Base-by-base conservation (phyloP, 2,888 invertebrate genomes). In the Drosophila cracens region DNA sequence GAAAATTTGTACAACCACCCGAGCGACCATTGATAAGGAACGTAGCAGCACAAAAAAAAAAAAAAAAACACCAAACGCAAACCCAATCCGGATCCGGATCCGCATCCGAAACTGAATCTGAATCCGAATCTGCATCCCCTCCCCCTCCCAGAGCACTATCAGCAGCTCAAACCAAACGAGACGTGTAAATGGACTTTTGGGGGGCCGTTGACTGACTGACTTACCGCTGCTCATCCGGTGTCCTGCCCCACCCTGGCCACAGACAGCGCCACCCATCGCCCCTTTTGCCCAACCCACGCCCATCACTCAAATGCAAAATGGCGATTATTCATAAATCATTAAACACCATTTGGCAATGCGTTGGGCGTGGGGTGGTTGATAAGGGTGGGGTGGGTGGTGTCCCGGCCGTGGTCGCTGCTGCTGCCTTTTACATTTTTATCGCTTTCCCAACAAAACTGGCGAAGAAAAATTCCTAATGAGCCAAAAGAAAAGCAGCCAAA, bases 301-400 rank as follows among this genome's bases (percentile, higher is more conserved):
- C 84, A 72, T 81, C 84, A 84, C 84, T 81, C 82, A 86, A 78
- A 89, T 83, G 84, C 86, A 92, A 92, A 92, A 92, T 92, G 92
- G 92, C 92, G 92, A 92, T 92, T 92, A 92, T 92, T 92, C 92
- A 92, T 92, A 92, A 92, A 92, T 92, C 92, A 92, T 92, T 92
- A 92, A 92, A 92, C 92, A 92, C 91, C 91, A 92, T 92, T 92
- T 92, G 88, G 89, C 88, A 81, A 76, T 73, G 79, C 79, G 66
- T 33, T 69, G 66, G 61, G 56, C 25, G 40, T 56, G 56, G 57
- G 40, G 27, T 36, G 61, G 58, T 63, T 33, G 56, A 46, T 43
- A 52, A 33, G 36, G 21, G 25, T 31, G 18, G 21, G 63, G 40
- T 6, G 56, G 38, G 54, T 60, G 64, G 49, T 60, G 74, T 65